Evolutionary conservation across 2,888 invertebrate species (phyloP), one percentile per base, ranked within the genome.

Genomic region (Cosmia pyralina): DNA sequence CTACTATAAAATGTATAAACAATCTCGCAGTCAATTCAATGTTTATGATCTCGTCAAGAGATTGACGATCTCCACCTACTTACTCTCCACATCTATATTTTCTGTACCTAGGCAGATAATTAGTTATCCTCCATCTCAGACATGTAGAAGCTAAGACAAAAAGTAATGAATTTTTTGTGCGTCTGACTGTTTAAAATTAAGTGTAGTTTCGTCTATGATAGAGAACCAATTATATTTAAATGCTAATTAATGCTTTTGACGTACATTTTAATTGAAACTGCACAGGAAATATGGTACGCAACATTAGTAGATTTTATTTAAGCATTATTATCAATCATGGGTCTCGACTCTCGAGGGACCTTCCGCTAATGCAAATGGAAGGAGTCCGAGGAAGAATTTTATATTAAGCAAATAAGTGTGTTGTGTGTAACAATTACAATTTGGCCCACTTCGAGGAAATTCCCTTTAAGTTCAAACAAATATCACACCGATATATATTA

Each of bases 401-500:
- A 88, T 86, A 89, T 89, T 85, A 87, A 83, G 82, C 82, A 88
- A 89, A 90, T 89, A 88, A 89, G 80, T 81, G 78, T 81, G 75
- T 83, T 83, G 73, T 74, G 82, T 85, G 28, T 28, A 28, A 82
- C 87, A 88, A 88, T 88, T 84, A 80, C 84, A 88, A 88, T 86
- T 88, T 77, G 70, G 79, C 66, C 77, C 80, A 70, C 79, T 83
- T 80, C 66, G 60, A 76, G 65, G 72, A 72, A 78, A 84, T 84
- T 78, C 83, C 83, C 83, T 86, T 76, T 81, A 77, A 78, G 71
- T 69, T 81, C 73, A 77, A 82, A 84, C 77, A 78, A 75, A 78
- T 69, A 65, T 75, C 52, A 66, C 80, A 79, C 66, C 66, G 75
- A 82, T 82, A 81, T 86, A 85, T 87, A 84, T 87, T 72, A 75